These are phyloP conservation scores for Pseudocheirus occidentalis DNA, from an alignment of 2,797 vertebrate species.

Conservation along the genomic window DNA sequence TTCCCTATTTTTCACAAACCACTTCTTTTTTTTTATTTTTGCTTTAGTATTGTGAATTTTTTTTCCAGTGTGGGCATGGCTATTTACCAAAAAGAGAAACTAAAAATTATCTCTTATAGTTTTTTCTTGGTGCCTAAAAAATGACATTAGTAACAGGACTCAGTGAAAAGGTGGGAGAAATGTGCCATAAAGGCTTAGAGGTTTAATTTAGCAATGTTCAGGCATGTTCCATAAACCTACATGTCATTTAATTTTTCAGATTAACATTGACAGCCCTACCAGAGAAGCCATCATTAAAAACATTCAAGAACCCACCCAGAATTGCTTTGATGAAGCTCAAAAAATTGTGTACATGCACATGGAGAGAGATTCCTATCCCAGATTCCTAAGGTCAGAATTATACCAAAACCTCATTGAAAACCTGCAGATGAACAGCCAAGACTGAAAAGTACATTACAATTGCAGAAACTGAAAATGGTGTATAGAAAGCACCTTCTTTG, in stretches of 20 bases:
- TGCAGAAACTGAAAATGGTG: background rate
- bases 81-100: conserved; percentile 30
- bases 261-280: conserved; percentile 91
- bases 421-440: conserved; percentile 42
- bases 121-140: conserved; percentile 9
- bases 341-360: conserved; percentile 90
- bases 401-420: conserved; percentile 88
- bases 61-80: background rate
- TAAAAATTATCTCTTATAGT: background rate
- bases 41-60: background rate
- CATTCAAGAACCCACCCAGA: conserved; percentile 86
- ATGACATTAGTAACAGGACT: background rate
- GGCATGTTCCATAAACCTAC: background rate
- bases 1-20: conserved; percentile 41
- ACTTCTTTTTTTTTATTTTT: background rate
- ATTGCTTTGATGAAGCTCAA: conserved; percentile 91
- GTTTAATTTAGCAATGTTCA: background rate
- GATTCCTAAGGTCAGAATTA: conserved; percentile 90
- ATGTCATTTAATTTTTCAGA: conserved; percentile 84
- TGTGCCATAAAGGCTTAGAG: background rate
- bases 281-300: conserved; percentile 87
- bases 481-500: background rate
- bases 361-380: conserved; percentile 92
- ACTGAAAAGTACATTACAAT: conserved; percentile 24
- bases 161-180: background rate